phyloP scores from a whole-genome alignment of 2,113 vertebrate species.

The Myocastor coypus region DNA sequence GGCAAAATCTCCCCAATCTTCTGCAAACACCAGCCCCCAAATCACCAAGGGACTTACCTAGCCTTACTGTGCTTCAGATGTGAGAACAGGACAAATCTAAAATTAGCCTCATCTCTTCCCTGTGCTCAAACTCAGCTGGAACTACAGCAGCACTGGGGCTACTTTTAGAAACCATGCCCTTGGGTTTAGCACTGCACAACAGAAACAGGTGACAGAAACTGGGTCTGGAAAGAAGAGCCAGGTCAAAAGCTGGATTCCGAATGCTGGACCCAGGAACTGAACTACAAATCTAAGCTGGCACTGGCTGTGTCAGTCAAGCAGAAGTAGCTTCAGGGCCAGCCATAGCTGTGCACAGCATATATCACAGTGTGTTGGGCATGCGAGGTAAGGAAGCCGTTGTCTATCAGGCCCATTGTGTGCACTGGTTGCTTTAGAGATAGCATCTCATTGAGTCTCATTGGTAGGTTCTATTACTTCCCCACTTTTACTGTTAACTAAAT shows the following conservation, averaged over 20 bases:
- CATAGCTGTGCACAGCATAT: neutral
- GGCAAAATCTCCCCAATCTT: neutral
- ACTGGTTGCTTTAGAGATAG: neutral
- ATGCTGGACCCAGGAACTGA: neutral
- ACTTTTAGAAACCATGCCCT: slow-evolving; percentile 56
- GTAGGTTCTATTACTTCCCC: neutral
- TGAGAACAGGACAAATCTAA: slow-evolving; percentile 71
- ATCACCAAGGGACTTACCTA: neutral
- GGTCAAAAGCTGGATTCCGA: slow-evolving; percentile 47
- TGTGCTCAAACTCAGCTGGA: slow-evolving; percentile 16
- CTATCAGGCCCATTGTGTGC: neutral
- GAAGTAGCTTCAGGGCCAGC: neutral
- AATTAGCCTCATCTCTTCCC: slow-evolving; percentile 52
- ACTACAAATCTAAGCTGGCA: slow-evolving; percentile 13
- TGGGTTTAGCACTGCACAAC: slow-evolving; percentile 43
- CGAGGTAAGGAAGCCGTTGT: neutral
- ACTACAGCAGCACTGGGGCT: neutral
- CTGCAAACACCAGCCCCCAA: neutral
- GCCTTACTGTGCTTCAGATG: slow-evolving; percentile 52
- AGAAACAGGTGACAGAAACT: slow-evolving; percentile 77
- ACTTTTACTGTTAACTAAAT: neutral
- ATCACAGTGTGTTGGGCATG: neutral
- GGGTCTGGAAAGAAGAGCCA: slow-evolving; percentile 10
- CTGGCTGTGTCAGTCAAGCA: slow-evolving; percentile 19
- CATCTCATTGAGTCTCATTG: neutral